These are phyloP conservation scores for Pteromalus puparum DNA, from an alignment of 1,140 invertebrate genomes.

Conservation along the genomic window DNA sequence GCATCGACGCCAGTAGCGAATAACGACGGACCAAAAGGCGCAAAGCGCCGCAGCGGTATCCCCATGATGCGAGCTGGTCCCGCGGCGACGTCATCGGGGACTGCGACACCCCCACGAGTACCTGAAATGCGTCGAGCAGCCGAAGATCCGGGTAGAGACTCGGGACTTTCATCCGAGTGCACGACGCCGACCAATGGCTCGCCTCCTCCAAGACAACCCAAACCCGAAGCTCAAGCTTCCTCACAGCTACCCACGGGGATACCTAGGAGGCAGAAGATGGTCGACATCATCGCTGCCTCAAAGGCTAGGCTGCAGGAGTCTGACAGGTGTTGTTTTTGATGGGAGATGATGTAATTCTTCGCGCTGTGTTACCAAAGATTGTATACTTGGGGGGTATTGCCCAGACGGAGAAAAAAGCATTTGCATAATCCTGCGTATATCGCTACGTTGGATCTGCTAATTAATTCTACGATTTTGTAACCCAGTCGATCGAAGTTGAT, in stretches of 20 bases:
- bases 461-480: too few species aligned
- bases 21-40: conserved; percentile 53
- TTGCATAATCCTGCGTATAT: too few species aligned
- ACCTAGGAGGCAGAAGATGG: conserved; percentile 25
- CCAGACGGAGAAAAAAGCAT: too few species aligned
- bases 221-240: conserved; percentile 48
- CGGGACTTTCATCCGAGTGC: conserved; percentile 71
- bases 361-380: too few species aligned
- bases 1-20: conserved; percentile 12
- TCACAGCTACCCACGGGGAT: not conserved
- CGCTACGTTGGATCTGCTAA: too few species aligned
- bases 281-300: conserved; percentile 59
- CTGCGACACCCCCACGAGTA: not conserved
- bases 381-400: too few species aligned
- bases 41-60: conserved; percentile 53
- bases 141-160: conserved; percentile 67
- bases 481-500: too few species aligned
- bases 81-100: conserved; percentile 5
- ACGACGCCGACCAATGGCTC: conserved; percentile 70
- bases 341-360: too few species aligned
- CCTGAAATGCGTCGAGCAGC: conserved; percentile 1
- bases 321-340: conserved; percentile 12
- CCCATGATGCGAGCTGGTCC: conserved; percentile 33
- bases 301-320: conserved; percentile 60
- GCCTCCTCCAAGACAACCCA: conserved; percentile 67